Conservation (phyloP, 1,140 invertebrate species). For the Hyposmocoma kahamanoa region DNA sequence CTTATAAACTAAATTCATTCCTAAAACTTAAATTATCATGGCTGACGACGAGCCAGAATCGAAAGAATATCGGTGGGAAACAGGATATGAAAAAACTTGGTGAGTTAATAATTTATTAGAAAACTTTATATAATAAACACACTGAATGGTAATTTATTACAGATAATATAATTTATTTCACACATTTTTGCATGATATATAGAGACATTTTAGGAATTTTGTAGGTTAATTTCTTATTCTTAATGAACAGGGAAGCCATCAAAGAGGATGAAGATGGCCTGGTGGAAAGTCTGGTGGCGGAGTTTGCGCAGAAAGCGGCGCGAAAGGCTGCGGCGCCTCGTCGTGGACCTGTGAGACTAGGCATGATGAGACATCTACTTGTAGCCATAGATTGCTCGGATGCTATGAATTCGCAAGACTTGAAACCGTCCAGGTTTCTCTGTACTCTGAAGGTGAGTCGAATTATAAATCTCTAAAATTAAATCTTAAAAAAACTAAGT, state of each 20-base stretch:
- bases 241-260: constrained; percentile 97
- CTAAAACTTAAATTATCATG: constrained; percentile 71
- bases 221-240: no score
- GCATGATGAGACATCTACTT: constrained; percentile 97
- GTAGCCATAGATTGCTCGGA: constrained; percentile 94
- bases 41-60: constrained; percentile 89
- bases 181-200: no score
- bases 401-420: constrained; percentile 94
- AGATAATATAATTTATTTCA: no score
- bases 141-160: neutral
- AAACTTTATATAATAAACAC: neutral
- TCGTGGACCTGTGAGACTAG: constrained; percentile 85
- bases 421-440: constrained; percentile 94
- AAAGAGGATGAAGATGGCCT: constrained; percentile 96
- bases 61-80: constrained; percentile 97
- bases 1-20: no score
- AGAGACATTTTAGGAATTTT: no score
- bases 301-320: constrained; percentile 89
- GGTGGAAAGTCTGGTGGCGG: constrained; percentile 90
- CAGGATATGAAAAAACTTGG: constrained; percentile 98
- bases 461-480: no score
- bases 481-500: no score
- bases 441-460: constrained; percentile 88
- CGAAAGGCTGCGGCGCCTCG: constrained; percentile 83
- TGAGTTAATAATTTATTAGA: constrained; percentile 72